These are phyloP conservation scores for Dicyrtoma fusca DNA, from an alignment of 2,888 invertebrate species.

Conservation along the genomic window DNA sequence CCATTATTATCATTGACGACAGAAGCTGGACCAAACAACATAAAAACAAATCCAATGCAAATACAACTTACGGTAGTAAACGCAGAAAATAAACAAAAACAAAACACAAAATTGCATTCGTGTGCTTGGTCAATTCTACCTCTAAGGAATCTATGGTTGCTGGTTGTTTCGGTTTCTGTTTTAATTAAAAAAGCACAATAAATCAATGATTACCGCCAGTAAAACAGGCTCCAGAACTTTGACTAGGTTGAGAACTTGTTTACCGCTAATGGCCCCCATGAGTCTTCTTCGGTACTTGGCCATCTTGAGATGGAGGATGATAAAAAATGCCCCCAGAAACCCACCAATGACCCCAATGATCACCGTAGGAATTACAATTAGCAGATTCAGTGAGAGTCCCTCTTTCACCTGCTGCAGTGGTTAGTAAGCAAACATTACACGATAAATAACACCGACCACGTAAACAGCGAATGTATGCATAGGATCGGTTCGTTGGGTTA, in stretches of 20 bases:
- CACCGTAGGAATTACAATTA: slow-evolving; percentile 60
- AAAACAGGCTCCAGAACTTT: slow-evolving; percentile 59
- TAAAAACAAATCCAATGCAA: too few relatives aligned
- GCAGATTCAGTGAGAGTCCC: slow-evolving; percentile 60
- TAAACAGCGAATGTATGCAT: too few relatives aligned
- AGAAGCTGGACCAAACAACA: slow-evolving; percentile 40
- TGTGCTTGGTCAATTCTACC: too few relatives aligned
- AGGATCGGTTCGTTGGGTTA: too few relatives aligned
- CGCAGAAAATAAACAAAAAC: too few relatives aligned
- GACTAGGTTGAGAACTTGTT: slow-evolving; percentile 57
- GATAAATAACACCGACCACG: too few relatives aligned
- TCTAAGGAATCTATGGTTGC: too few relatives aligned
- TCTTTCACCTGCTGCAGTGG: slow-evolving; percentile 57
- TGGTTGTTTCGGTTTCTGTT: too few relatives aligned
- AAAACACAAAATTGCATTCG: too few relatives aligned
- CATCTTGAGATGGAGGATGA: slow-evolving; percentile 60
- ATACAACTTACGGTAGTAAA: too few relatives aligned
- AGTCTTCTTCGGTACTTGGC: slow-evolving; percentile 59
- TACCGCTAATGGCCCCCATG: slow-evolving; percentile 57
- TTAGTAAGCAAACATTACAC: too few relatives aligned
- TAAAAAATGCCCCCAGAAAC: slow-evolving; percentile 60
- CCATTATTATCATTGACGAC: slow-evolving; percentile 45
- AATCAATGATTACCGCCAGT: slow-evolving; percentile 50
- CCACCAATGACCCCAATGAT: slow-evolving; percentile 61
- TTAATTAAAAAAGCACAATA: too few relatives aligned